Base-by-base conservation (phyloP, 2,888 invertebrate species). In the Eupithecia exiguata region DNA sequence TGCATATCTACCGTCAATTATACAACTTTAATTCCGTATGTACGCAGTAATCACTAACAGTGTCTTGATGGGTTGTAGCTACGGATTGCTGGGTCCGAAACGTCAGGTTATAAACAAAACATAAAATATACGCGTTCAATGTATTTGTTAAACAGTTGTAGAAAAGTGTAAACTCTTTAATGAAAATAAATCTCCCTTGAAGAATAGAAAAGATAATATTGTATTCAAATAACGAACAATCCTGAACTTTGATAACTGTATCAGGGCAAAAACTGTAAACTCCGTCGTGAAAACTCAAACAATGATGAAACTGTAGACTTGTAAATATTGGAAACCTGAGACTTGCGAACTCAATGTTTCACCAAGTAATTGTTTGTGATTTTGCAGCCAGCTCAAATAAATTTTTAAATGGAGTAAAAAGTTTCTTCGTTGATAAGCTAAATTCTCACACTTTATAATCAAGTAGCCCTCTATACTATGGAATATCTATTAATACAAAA, bases 281-380 rank as follows among this genome's bases (percentile, higher is more conserved):
- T 43, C 18, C 46, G 61, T 58, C 16, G 38, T n/a, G 61, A 58
- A 58, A 66, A 69, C 71, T 71, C 71, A 71, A 74, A 38, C 35
- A 74, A 69, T 74, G 67, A 69, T 69, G 71, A 69, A 61, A 43
- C 36, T 25, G 12, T 66, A 18, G 67, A 67, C 46, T 53, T 75
- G 46, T n/a, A 53, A 71, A 74, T 67, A 71, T 43, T 46, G 69
- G 66, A 74, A 71, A 69, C 66, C 46, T 25, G 25, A 68, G 25
- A 66, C 38, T 66, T 66, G 40, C 38, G 6, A 66, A 66, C 12
- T 43, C 14, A 36, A 65, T 65, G 12, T 65, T 18, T 36, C 63
- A 18, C 18, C 35, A 36, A 65, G 36, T 6, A 63, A 63, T 65
- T 18, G 38, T 36, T 36, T 65, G 38, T n/a, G 18, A 38, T 38